These are phyloP conservation scores for Dryoscopus gambensis DNA, from an alignment of 2,113 vertebrate species.

Conservation along the genomic window DNA sequence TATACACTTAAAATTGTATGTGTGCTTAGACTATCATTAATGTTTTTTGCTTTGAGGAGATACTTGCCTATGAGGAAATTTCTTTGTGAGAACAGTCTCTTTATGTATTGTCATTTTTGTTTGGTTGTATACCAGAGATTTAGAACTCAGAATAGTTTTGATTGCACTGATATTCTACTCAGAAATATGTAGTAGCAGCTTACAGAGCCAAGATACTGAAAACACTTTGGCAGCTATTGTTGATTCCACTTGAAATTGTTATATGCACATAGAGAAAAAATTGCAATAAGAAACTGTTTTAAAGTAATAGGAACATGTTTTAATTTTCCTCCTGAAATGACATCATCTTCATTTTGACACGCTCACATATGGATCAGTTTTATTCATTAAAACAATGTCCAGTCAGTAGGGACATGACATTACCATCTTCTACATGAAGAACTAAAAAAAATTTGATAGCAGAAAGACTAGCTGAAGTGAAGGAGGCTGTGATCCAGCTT, in stretches of 20 bases:
- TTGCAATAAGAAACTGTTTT: background rate
- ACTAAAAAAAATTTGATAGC: background rate
- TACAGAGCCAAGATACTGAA: background rate
- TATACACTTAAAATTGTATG: background rate
- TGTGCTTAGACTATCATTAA: background rate
- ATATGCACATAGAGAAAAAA: background rate
- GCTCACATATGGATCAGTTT: background rate
- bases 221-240: background rate
- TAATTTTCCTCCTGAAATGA: background rate
- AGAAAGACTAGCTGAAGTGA: background rate
- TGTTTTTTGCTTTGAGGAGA: background rate
- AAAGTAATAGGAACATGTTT: background rate
- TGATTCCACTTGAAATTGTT: background rate
- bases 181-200: background rate
- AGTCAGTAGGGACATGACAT: background rate
- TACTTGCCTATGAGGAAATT: background rate
- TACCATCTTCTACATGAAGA: background rate
- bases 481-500: background rate
- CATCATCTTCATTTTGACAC: background rate
- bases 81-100: background rate
- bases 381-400: background rate
- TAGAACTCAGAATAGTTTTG: background rate
- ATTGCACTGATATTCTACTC: background rate
- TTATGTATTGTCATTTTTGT: background rate
- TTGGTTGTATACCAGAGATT: background rate